phyloP scores from a whole-genome alignment of 2,113 vertebrate species.

The Fregetta grallaria region DNA sequence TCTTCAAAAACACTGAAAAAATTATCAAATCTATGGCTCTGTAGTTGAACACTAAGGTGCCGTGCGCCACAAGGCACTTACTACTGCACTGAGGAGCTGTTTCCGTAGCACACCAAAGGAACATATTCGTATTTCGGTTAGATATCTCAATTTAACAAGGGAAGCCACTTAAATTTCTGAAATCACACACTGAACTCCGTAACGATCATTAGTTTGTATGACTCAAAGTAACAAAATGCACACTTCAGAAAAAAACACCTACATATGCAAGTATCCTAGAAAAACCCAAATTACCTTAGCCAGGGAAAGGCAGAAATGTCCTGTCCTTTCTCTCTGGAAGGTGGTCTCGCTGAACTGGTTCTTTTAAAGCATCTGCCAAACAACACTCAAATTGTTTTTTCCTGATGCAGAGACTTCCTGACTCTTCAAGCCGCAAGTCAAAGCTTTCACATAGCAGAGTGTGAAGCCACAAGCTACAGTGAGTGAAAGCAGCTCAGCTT shows the following conservation, averaged over 20 bases:
- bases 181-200: background rate
- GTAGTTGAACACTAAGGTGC: background rate
- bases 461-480: slow-evolving; percentile 11
- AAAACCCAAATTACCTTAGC: background rate
- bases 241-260: background rate
- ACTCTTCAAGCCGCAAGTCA: background rate
- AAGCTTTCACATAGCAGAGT: background rate
- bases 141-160: background rate
- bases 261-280: background rate
- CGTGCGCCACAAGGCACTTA: background rate
- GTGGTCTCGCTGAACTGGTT: accelerated
- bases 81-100: background rate
- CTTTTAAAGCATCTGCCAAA: background rate
- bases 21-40: background rate
- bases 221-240: accelerated
- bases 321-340: background rate
- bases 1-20: background rate
- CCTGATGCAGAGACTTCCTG: background rate
- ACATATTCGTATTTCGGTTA: accelerated
- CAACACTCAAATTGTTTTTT: background rate
- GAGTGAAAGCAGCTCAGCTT: background rate
- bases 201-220: accelerated
- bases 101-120: accelerated
- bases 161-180: background rate
- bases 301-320: background rate